Evolutionary conservation across 2,888 invertebrate species (phyloP).

Genomic region (Harpalus rufipes): DNA sequence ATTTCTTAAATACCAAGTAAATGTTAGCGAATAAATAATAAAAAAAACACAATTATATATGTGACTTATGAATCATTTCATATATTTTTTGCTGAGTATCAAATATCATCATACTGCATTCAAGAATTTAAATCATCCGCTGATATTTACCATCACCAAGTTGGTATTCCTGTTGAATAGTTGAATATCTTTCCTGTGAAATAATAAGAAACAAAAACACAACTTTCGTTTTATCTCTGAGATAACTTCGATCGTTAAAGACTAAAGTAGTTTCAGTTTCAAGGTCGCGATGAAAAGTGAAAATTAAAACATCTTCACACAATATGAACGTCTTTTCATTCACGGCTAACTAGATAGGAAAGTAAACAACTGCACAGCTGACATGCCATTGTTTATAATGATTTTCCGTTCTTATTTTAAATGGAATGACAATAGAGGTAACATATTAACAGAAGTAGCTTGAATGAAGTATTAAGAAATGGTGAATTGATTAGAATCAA

Average conservation of each 20-base stretch:
- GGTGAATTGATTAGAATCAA: constrained; percentile 11
- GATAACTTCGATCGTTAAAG: background rate
- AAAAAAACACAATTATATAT: background rate
- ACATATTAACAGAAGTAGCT: background rate
- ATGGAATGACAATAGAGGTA: constrained; percentile 16
- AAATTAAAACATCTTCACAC: constrained; percentile 34
- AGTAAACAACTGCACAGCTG: constrained; percentile 45
- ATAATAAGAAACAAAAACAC: constrained; percentile 25
- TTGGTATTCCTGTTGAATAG: constrained; percentile 6
- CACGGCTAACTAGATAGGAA: constrained; percentile 42
- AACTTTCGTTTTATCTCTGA: constrained; percentile 27
- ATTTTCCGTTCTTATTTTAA: constrained; percentile 56
- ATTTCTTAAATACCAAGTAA: constrained; percentile 17
- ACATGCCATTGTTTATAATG: constrained; percentile 52
- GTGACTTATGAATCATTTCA: background rate
- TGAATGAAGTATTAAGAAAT: constrained; percentile 8
- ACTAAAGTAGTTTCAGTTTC: constrained; percentile 40
- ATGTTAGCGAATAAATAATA: constrained; percentile 17
- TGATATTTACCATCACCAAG: constrained; percentile 27
- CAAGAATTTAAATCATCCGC: constrained; percentile 30
- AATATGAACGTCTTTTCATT: constrained; percentile 33
- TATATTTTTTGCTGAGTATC: constrained; percentile 4
- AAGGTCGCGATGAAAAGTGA: constrained; percentile 57
- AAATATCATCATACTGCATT: background rate
- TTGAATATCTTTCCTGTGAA: constrained; percentile 16